These are phyloP conservation scores for Indicator indicator DNA, from an alignment of 2,113 vertebrate genomes.

Conservation along the genomic window DNA sequence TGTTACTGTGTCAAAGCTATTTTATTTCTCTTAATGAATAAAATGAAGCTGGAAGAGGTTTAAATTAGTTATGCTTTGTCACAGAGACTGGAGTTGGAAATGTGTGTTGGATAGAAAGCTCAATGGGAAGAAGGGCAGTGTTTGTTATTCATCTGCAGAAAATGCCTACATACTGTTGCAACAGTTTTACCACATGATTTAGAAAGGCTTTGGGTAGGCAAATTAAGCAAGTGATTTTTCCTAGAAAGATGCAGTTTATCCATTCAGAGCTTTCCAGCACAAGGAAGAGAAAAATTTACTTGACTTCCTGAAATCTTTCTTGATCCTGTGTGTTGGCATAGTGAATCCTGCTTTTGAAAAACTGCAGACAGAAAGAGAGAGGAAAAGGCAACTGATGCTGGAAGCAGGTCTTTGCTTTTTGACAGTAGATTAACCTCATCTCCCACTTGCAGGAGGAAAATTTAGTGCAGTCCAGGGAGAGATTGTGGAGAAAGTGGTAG, in stretches of 20 bases:
- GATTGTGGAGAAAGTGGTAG: fast-evolving
- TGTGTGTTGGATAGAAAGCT: background rate
- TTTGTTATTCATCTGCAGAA: constrained; percentile 4
- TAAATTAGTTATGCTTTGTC: background rate
- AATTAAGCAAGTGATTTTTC: background rate
- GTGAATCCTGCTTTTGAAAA: background rate
- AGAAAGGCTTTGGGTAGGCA: background rate
- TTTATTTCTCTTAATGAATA: background rate
- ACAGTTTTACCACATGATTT: background rate
- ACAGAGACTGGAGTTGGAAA: background rate
- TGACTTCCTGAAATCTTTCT: background rate
- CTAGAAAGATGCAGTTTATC: constrained; percentile 1
- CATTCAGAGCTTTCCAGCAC: background rate
- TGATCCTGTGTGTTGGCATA: background rate
- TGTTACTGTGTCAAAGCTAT: background rate
- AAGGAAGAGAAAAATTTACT: background rate
- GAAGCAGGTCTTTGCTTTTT: background rate
- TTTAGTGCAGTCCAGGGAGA: background rate
- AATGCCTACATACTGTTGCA: background rate
- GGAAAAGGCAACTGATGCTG: background rate
- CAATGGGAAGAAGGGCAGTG: constrained; percentile 7
- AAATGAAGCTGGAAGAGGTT: background rate
- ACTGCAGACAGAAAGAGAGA: background rate
- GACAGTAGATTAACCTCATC: background rate
- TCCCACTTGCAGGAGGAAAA: background rate